These are phyloP conservation scores for Drosophila arizonae DNA, from an alignment of 1,140 invertebrate species.

Conservation along the genomic window DNA sequence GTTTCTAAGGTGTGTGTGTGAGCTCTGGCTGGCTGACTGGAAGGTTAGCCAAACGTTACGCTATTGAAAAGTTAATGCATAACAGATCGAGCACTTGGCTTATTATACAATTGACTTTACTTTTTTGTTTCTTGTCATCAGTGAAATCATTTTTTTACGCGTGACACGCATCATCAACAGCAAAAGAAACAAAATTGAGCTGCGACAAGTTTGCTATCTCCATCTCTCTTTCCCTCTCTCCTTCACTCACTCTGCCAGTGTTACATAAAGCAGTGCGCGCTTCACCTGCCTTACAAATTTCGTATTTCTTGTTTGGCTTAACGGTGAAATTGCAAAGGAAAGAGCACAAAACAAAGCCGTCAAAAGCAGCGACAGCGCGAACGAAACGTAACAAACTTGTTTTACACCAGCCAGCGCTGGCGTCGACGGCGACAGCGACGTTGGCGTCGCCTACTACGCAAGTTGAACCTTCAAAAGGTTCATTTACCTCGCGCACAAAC, in stretches of 20 bases:
- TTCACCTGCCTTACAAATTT: conserved; percentile 63
- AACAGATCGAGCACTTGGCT: not conserved
- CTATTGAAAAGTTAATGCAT: conserved; percentile 9
- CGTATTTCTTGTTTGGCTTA: conserved; percentile 47
- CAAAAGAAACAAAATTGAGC: conserved; percentile 18
- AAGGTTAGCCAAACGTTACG: conserved; percentile 21
- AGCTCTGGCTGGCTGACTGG: not conserved
- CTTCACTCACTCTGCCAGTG: conserved; percentile 1
- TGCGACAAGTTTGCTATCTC: conserved; percentile 28
- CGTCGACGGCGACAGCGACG: not conserved
- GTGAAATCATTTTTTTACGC: conserved; percentile 75
- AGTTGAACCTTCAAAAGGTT: conserved; percentile 83
- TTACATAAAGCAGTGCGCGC: conserved; percentile 68
- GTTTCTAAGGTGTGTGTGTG: conserved; percentile 11
- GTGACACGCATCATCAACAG: conserved; percentile 59
- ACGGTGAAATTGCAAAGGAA: conserved; percentile 79
- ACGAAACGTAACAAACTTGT: conserved; percentile 78
- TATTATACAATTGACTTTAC: conserved; percentile 58
- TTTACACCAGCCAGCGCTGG: conserved; percentile 52
- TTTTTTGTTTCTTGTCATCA: conserved; percentile 39
- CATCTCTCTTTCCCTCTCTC: not conserved
- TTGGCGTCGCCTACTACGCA: conserved; percentile 67
- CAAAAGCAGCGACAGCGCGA: conserved; percentile 25
- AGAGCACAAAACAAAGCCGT: conserved; percentile 53
- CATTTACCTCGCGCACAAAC: conserved; percentile 73